phyloP scores from a whole-genome alignment of 2,113 vertebrate genomes.

The Parus major region DNA sequence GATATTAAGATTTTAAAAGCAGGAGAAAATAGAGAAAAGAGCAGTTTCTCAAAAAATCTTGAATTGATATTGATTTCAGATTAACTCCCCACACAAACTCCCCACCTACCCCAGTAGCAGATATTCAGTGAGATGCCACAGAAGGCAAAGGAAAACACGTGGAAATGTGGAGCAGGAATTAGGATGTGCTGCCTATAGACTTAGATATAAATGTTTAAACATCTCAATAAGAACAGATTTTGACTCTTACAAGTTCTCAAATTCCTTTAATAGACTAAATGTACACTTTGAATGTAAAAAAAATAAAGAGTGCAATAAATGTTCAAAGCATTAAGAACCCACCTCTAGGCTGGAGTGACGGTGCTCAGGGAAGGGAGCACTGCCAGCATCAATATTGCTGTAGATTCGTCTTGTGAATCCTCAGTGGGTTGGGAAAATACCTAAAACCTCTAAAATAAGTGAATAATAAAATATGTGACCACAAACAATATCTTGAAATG shows the following conservation, averaged over 20 bases:
- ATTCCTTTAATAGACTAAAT: background rate
- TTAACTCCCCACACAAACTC: background rate
- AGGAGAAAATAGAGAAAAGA: background rate
- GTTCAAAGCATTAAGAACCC: background rate
- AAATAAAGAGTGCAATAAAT: background rate
- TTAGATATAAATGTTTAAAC: background rate
- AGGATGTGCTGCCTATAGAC: background rate
- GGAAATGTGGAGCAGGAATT: background rate
- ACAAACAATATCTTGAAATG: background rate
- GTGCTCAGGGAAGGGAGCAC: background rate
- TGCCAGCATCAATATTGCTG: background rate
- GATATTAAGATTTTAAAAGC: background rate
- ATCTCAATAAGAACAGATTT: background rate
- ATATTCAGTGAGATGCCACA: background rate
- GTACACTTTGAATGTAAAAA: background rate
- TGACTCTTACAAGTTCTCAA: background rate
- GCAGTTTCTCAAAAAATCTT: background rate
- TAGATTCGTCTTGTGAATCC: background rate
- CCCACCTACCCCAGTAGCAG: fast-evolving
- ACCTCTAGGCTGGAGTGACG: background rate
- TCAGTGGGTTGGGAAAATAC: background rate
- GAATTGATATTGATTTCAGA: background rate
- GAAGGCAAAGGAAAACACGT: background rate
- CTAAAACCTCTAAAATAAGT: background rate
- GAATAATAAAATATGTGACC: background rate